Conservation (phyloP, 2,888 invertebrate species). For the Hipparchia sbordonii region DNA sequence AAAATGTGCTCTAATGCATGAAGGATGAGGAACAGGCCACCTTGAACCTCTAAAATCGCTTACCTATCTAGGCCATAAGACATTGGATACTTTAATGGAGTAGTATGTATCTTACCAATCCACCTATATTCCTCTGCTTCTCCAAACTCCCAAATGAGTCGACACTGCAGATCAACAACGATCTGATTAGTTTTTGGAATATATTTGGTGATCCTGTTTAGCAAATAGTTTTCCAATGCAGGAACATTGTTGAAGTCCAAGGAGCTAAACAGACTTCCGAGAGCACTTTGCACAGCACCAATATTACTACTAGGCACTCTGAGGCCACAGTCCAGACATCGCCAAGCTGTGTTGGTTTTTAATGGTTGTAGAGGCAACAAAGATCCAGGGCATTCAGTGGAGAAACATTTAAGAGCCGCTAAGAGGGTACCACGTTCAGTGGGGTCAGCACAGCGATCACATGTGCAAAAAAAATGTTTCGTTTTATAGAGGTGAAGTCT, state of each 20-base stretch:
- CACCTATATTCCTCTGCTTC: conserved; percentile 80
- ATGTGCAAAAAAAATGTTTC: conserved; percentile 87
- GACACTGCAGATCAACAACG: conserved; percentile 84
- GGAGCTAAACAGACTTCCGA: conserved; percentile 81
- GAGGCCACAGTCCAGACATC: conserved; percentile 80
- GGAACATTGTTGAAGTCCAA: conserved; percentile 75
- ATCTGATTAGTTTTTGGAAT: conserved; percentile 85
- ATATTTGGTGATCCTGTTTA: conserved; percentile 76
- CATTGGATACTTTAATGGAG: too few species aligned
- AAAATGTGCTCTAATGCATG: too few species aligned
- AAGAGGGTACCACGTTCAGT: conserved; percentile 85
- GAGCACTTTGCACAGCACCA: conserved; percentile 71
- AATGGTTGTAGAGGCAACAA: conserved; percentile 83
- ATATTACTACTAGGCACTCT: conserved; percentile 78
- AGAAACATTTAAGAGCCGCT: conserved; percentile 83
- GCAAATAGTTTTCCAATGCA: conserved; percentile 82
- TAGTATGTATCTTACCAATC: conserved; percentile 75
- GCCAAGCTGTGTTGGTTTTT: conserved; percentile 80
- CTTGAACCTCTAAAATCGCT: too few species aligned
- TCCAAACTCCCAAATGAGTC: conserved; percentile 84
- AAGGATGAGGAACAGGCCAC: too few species aligned
- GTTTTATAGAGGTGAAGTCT: conserved; percentile 84
- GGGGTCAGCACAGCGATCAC: conserved; percentile 86
- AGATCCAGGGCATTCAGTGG: conserved; percentile 76
- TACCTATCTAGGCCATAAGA: too few species aligned